Conservation (phyloP, 92 coral and sea anemone genomes). For the Chrysogorgia sp. region DNA sequence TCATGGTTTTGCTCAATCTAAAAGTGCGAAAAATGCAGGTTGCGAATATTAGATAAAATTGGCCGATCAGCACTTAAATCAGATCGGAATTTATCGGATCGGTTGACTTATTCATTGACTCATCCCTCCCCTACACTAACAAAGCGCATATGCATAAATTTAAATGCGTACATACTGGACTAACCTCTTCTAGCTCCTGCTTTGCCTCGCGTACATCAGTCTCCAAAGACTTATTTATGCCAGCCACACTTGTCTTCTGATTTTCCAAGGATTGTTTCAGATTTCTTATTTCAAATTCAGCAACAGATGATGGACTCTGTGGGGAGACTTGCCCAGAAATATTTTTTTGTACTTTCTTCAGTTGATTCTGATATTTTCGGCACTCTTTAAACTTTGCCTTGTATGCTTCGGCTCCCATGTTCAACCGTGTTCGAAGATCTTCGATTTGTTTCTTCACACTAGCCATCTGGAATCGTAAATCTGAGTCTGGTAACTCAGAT, state of each 20-base stretch:
- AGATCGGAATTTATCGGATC: too few species aligned
- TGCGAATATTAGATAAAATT: too few species aligned
- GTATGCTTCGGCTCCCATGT: conserved; percentile 98
- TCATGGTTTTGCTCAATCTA: too few species aligned
- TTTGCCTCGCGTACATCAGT: conserved; percentile 44
- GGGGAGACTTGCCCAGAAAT: conserved; percentile 10
- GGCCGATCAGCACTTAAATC: too few species aligned
- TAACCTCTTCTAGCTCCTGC: conserved; percentile 73
- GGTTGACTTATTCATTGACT: not conserved
- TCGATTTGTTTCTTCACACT: conserved; percentile 87
- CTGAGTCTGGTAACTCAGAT: conserved; percentile 71
- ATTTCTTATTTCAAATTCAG: conserved; percentile 55
- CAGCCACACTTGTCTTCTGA: conserved; percentile 46
- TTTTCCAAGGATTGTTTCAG: conserved; percentile 76
- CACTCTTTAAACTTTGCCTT: conserved; percentile 92
- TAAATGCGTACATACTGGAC: not conserved
- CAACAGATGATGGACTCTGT: conserved; percentile 48
- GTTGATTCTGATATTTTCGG: conserved; percentile 70
- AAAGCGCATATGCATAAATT: not conserved
- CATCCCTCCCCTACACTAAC: not conserved
- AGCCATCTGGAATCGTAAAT: conserved; percentile 84
- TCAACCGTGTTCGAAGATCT: conserved; percentile 88
- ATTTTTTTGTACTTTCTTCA: conserved; percentile 66
- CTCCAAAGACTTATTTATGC: conserved; percentile 63
- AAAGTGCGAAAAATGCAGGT: too few species aligned